Conservation (phyloP, 2,113 vertebrate species). For the Ophiodon elongatus region DNA sequence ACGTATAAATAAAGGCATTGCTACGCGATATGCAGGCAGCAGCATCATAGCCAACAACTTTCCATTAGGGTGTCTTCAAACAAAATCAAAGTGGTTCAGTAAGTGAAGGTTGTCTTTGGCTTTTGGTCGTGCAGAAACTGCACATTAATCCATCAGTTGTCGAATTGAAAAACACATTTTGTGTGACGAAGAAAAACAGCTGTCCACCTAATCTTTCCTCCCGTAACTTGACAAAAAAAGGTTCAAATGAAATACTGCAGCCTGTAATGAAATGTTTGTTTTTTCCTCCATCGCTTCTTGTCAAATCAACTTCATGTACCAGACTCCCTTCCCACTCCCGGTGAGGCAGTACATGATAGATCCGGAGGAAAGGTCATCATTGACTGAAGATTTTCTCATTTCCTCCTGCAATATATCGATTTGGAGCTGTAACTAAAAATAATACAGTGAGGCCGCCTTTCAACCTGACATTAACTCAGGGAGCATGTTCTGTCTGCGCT, state of each 20-base stretch:
- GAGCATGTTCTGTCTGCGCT: background rate
- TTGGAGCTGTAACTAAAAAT: constrained; percentile 10
- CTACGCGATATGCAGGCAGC: background rate
- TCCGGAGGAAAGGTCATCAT: constrained; percentile 35
- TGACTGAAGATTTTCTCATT: constrained; percentile 29
- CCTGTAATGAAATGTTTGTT: background rate
- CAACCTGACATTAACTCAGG: background rate
- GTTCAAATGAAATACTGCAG: background rate
- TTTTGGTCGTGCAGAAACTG: background rate
- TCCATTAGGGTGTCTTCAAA: constrained; percentile 23
- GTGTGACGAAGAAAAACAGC: background rate
- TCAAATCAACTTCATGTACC: constrained; percentile 17
- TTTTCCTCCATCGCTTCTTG: background rate
- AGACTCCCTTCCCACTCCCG: background rate
- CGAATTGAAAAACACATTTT: background rate
- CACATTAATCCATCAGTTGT: constrained; percentile 1
- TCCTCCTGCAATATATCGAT: constrained; percentile 23
- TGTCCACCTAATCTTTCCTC: background rate
- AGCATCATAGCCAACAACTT: background rate
- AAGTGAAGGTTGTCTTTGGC: background rate
- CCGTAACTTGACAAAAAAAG: constrained; percentile 3
- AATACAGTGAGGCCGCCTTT: background rate
- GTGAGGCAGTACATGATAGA: constrained; percentile 7
- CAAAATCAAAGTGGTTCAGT: constrained; percentile 4
- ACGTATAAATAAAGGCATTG: background rate